Evolutionary conservation across 37 sponge, comb jelly and placozoan genomes (phyloP).

Genomic region (Petrosia ficiformis): DNA sequence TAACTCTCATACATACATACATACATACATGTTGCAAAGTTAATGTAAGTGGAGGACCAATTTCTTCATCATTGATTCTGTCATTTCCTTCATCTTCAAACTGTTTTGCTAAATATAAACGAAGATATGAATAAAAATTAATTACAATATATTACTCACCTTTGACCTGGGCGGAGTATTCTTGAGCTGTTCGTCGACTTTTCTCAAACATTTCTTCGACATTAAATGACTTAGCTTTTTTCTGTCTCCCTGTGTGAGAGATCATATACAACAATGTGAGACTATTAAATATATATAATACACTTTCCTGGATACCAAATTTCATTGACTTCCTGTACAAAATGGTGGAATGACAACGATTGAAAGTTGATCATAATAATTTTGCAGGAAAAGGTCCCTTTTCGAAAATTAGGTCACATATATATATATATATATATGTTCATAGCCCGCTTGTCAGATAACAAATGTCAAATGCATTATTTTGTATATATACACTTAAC

Average conservation of each 20-base stretch:
- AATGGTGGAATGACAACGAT: not conserved
- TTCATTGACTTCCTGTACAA: no score
- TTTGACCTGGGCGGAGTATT: slow-evolving; percentile 28
- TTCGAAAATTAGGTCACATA: no score
- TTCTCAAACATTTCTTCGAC: slow-evolving; percentile 84
- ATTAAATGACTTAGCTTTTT: slow-evolving; percentile 82
- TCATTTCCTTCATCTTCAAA: not conserved
- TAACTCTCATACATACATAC: no score
- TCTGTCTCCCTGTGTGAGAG: slow-evolving; percentile 28
- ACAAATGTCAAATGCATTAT: no score
- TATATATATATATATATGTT: not conserved
- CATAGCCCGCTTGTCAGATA: no score
- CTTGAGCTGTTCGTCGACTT: slow-evolving; percentile 65
- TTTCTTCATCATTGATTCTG: not conserved
- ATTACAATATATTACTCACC: slow-evolving; percentile 3
- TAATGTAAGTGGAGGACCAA: no score
- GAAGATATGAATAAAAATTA: not conserved
- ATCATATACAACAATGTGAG: not conserved
- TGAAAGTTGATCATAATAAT: not conserved
- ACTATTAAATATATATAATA: no score
- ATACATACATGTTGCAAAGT: no score
- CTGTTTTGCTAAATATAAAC: not conserved
- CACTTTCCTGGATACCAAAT: no score
- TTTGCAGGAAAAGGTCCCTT: no score
- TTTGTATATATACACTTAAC: no score